phyloP scores from a whole-genome alignment of 2,888 invertebrate species.

The Drosophila multiciliata region DNA sequence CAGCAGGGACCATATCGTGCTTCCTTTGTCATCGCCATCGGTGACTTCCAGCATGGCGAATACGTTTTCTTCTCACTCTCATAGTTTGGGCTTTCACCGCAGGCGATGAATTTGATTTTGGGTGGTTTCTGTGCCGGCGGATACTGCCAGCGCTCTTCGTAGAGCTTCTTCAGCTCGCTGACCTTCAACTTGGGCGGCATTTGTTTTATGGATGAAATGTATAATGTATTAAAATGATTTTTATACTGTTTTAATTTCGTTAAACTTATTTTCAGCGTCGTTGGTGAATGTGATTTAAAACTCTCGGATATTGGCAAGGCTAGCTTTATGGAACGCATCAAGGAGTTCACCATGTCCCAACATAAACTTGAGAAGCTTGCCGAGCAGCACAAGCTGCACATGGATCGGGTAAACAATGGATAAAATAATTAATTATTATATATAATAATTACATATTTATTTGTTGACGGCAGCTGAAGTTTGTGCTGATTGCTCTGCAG shows the following conservation, averaged over 20 bases:
- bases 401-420: slow-evolving; percentile 86
- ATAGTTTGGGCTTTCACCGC: slow-evolving; percentile 35
- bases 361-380: slow-evolving; percentile 84
- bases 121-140: slow-evolving; percentile 40
- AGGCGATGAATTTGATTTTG: slow-evolving; percentile 41
- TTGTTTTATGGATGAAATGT: background rate
- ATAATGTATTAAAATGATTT: background rate
- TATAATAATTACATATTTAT: background rate
- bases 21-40: slow-evolving; percentile 17
- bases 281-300: slow-evolving; percentile 82
- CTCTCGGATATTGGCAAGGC: slow-evolving; percentile 84
- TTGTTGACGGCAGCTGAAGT: slow-evolving; percentile 73
- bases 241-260: slow-evolving; percentile 22
- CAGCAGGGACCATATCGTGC: slow-evolving; percentile 60
- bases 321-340: slow-evolving; percentile 84
- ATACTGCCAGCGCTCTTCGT: slow-evolving; percentile 55
- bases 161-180: slow-evolving; percentile 43
- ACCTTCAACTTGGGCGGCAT: slow-evolving; percentile 45
- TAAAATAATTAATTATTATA: background rate
- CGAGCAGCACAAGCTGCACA: slow-evolving; percentile 87
- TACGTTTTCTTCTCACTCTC: slow-evolving; percentile 6
- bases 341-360: slow-evolving; percentile 55
- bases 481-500: slow-evolving; percentile 88
- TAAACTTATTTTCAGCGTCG: slow-evolving; percentile 73
- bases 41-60: slow-evolving; percentile 59